Evolutionary conservation across 2,113 vertebrate genomes (phyloP).

Genomic region (Oplegnathus fasciatus): DNA sequence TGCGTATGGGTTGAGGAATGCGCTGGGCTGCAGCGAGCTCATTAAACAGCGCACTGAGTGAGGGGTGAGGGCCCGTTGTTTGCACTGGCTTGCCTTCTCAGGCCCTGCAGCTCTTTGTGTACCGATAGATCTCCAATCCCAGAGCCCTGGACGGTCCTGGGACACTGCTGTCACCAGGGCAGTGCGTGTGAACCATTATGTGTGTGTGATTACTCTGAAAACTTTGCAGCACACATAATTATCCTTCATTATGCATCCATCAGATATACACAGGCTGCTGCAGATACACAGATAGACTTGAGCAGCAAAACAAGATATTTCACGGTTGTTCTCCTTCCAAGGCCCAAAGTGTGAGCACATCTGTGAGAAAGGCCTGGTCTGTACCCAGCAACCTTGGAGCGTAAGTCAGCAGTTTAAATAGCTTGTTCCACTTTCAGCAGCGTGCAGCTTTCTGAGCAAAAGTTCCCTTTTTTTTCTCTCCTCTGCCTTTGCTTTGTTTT

Average conservation of each 20-base stretch:
- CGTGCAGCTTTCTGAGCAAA: slow-evolving; percentile 58
- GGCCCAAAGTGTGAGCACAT: slow-evolving; percentile 41
- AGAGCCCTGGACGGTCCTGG: not conserved
- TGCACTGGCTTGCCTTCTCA: slow-evolving; percentile 62
- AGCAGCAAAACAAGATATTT: slow-evolving; percentile 41
- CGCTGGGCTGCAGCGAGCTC: slow-evolving; percentile 65
- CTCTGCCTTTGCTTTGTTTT: slow-evolving; percentile 72
- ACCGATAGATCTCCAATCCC: slow-evolving; percentile 16
- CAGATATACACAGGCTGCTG: slow-evolving; percentile 7
- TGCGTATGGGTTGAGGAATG: slow-evolving; percentile 69
- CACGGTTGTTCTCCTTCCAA: slow-evolving; percentile 23
- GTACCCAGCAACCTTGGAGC: slow-evolving; percentile 50
- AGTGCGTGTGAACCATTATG: not conserved
- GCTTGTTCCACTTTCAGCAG: slow-evolving; percentile 63
- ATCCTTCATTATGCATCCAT: not conserved
- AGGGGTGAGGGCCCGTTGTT: slow-evolving; percentile 68
- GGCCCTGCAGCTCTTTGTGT: slow-evolving; percentile 51
- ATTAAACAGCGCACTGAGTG: slow-evolving; percentile 74
- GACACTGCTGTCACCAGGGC: slow-evolving; percentile 43
- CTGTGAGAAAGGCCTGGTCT: slow-evolving; percentile 48
- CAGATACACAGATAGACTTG: slow-evolving; percentile 6
- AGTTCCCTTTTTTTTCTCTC: slow-evolving; percentile 31
- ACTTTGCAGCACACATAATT: not conserved
- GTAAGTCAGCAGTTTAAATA: slow-evolving; percentile 66
- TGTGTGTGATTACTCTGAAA: slow-evolving; percentile 13